These are phyloP conservation scores for Diabrotica virgifera DNA, from an alignment of 1,140 invertebrate genomes.

Conservation along the genomic window DNA sequence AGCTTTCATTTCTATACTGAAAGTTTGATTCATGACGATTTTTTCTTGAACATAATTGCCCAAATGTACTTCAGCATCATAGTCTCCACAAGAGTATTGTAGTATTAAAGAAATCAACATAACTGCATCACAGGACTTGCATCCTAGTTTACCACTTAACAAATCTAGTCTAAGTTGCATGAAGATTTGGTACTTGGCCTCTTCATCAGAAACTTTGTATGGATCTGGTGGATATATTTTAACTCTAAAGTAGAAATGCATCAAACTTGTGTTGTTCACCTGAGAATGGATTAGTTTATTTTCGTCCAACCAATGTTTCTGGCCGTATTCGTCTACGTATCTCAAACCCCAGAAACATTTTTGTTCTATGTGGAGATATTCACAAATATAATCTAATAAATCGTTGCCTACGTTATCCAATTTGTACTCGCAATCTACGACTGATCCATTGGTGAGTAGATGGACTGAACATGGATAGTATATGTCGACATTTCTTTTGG, in stretches of 20 bases:
- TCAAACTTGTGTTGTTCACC: slow-evolving; percentile 18
- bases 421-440: slow-evolving; percentile 29
- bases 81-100: slow-evolving; percentile 23
- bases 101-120: slow-evolving; percentile 24
- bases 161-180: slow-evolving; percentile 26
- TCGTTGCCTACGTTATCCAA: slow-evolving; percentile 23
- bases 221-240: slow-evolving; percentile 29
- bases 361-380: slow-evolving; percentile 20
- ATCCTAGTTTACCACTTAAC: slow-evolving; percentile 22
- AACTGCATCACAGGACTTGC: slow-evolving; percentile 18
- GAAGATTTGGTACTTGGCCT: slow-evolving; percentile 19
- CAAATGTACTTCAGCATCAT: slow-evolving; percentile 8
- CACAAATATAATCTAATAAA: slow-evolving; percentile 21
- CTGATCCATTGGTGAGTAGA: slow-evolving; percentile 26
- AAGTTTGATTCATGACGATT: slow-evolving; percentile 19
- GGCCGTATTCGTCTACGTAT: slow-evolving; percentile 24
- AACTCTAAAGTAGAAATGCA: slow-evolving; percentile 24
- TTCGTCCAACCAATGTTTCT: slow-evolving; percentile 25
- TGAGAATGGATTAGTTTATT: slow-evolving; percentile 23
- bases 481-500: slow-evolving; percentile 26
- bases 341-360: slow-evolving; percentile 21
- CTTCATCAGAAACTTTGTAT: slow-evolving; percentile 21
- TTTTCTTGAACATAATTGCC: slow-evolving; percentile 23
- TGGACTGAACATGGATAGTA: slow-evolving; percentile 27
- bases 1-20: slow-evolving; percentile 17